A percentile compares a stretch with the other conserved stretches of the same genome.
phyloP scores from a whole-genome alignment of 2,797 vertebrate genomes.

The Alfaro cultratus region DNA sequence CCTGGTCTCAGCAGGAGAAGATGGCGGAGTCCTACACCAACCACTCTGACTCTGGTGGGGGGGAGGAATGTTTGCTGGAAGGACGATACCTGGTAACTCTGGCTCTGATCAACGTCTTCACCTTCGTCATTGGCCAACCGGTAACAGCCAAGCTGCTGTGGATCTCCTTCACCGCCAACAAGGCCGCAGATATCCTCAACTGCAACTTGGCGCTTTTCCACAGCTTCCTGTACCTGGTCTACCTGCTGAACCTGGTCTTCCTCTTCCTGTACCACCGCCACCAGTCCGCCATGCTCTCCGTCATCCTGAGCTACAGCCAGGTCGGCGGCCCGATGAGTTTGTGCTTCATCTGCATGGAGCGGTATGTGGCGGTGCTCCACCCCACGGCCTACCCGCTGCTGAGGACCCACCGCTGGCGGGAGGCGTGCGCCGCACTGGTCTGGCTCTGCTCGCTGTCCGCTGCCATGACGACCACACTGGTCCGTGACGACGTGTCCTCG shows the following conservation, averaged over 20 bases:
- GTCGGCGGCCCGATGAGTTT: conserved; percentile 42
- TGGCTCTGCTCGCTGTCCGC: conserved; percentile 23
- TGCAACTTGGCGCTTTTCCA: conserved; percentile 46
- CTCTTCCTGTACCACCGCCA: rapidly evolving
- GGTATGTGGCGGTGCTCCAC: conserved; percentile 52
- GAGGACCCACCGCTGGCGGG: conserved; percentile 49
- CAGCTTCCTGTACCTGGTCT: conserved; percentile 24
- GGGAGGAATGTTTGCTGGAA: rapidly evolving
- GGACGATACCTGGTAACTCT: rapidly evolving
- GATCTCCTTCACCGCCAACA: conserved; percentile 31
- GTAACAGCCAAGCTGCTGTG: conserved; percentile 31
- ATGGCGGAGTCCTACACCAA: background rate
- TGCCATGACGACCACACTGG: background rate
- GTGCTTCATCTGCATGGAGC: conserved; percentile 53
- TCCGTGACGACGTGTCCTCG: too few relatives aligned
- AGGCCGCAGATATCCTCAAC: conserved; percentile 42
- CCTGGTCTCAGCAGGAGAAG: background rate
- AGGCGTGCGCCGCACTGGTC: conserved; percentile 11
- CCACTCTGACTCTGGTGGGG: rapidly evolving
- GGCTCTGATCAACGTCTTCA: background rate
- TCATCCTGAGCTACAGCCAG: conserved; percentile 20
- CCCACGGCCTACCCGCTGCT: conserved; percentile 55
- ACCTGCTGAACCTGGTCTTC: background rate
- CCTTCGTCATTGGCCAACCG: conserved; percentile 35
- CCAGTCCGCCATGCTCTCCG: rapidly evolving